Conservation (phyloP, 2,113 vertebrate genomes). For the Cnemophilus loriae region DNA sequence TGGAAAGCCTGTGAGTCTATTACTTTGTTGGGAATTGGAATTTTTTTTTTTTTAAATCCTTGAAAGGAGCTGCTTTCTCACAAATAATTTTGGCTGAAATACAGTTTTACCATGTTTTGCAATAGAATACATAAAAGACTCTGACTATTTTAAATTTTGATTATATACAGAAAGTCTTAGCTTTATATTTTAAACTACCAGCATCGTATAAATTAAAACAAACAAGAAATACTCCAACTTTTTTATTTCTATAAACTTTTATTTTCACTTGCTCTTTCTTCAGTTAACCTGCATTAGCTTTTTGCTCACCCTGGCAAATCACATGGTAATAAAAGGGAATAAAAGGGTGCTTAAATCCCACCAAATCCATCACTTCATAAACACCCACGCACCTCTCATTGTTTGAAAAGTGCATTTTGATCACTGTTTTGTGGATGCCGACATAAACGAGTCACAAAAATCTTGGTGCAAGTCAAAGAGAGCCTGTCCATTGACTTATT, state of each 20-base stretch:
- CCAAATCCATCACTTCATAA: neutral
- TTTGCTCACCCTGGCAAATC: neutral
- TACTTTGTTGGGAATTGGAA: neutral
- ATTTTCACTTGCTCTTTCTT: neutral
- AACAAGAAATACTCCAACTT: neutral
- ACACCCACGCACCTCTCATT: neutral
- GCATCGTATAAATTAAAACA: neutral
- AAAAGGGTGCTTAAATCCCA: neutral
- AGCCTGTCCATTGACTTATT: neutral
- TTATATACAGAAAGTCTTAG: neutral
- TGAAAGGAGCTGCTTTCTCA: neutral
- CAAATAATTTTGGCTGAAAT: neutral
- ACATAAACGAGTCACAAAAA: neutral
- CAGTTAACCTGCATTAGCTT: neutral
- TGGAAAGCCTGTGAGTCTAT: neutral
- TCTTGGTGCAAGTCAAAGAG: neutral
- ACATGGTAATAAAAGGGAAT: rapidly evolving
- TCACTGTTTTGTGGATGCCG: neutral
- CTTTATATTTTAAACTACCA: neutral
- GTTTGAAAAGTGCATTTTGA: neutral
- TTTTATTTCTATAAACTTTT: neutral
- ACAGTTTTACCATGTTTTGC: neutral
- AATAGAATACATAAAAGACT: neutral
- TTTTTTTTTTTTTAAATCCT: neutral
- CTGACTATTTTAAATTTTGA: neutral